These are phyloP conservation scores for Eupithecia centaureata DNA, from an alignment of 2,888 invertebrate species.

Conservation along the genomic window DNA sequence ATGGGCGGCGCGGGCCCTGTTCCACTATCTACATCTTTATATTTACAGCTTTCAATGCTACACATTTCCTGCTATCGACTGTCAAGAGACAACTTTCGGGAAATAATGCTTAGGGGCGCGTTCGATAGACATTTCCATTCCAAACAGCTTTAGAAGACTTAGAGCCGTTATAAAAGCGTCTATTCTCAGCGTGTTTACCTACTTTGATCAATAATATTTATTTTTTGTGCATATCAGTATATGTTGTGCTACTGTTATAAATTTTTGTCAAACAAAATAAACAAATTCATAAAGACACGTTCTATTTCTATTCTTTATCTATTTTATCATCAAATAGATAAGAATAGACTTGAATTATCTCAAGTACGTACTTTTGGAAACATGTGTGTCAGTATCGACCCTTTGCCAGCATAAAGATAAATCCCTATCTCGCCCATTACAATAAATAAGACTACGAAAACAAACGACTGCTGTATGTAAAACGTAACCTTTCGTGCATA, in stretches of 20 bases:
- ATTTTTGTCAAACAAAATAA: not conserved
- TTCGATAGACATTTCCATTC: constrained; percentile 19
- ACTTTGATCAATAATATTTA: constrained; percentile 2
- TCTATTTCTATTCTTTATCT: no score
- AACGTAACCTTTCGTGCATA: constrained; percentile 37
- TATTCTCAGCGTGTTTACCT: not conserved
- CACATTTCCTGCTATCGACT: constrained; percentile 47
- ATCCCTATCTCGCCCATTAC: constrained; percentile 30
- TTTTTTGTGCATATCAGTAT: not conserved
- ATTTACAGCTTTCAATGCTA: constrained; percentile 56
- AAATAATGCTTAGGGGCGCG: constrained; percentile 28
- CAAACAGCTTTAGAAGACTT: constrained; percentile 19
- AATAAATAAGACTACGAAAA: constrained; percentile 43
- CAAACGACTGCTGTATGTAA: constrained; percentile 41
- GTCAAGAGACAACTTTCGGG: constrained; percentile 32
- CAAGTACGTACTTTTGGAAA: constrained; percentile 25
- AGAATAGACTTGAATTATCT: constrained; percentile 14
- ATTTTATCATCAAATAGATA: not conserved
- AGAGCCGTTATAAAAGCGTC: constrained; percentile 10
- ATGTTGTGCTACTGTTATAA: no score
- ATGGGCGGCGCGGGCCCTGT: constrained; percentile 56
- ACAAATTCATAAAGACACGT: no score
- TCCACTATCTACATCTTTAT: constrained; percentile 59
- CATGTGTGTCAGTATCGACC: constrained; percentile 15
- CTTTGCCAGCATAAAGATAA: constrained; percentile 26